Evolutionary conservation across 2,113 vertebrate species (phyloP).

Genomic region (Oncorhynchus masou): DNA sequence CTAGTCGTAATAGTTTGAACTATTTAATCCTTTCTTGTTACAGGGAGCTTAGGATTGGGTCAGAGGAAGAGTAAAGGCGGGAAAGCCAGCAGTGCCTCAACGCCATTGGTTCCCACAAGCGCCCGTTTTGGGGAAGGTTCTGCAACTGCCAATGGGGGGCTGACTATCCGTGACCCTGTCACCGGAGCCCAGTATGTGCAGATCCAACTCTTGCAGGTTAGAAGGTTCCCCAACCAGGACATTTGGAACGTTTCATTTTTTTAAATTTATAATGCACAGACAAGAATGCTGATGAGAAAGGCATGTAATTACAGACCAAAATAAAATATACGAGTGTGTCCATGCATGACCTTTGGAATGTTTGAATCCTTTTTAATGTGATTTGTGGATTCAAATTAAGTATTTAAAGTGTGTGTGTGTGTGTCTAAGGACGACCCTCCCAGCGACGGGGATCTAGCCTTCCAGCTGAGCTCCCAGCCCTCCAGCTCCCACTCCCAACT

Average conservation of each 20-base stretch:
- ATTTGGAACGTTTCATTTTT: no score
- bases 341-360: no score
- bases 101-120: constrained; percentile 45
- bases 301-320: no score
- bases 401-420: neutral
- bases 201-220: constrained; percentile 91
- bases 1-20: neutral
- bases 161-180: constrained; percentile 79
- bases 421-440: constrained; percentile 82
- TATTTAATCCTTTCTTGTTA: constrained; percentile 18
- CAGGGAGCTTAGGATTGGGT: constrained; percentile 68
- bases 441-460: constrained; percentile 83
- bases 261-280: no score
- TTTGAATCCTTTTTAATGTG: no score
- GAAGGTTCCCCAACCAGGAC: constrained; percentile 1
- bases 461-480: constrained; percentile 84
- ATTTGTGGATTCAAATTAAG: no score
- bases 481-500: constrained; percentile 85
- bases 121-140: constrained; percentile 71
- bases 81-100: constrained; percentile 57
- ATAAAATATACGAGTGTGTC: no score
- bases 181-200: constrained; percentile 85
- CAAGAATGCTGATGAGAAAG: no score
- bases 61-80: constrained; percentile 78
- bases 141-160: constrained; percentile 70